Conservation (phyloP, 1,140 invertebrate genomes). For the Heliothis subflexa region DNA sequence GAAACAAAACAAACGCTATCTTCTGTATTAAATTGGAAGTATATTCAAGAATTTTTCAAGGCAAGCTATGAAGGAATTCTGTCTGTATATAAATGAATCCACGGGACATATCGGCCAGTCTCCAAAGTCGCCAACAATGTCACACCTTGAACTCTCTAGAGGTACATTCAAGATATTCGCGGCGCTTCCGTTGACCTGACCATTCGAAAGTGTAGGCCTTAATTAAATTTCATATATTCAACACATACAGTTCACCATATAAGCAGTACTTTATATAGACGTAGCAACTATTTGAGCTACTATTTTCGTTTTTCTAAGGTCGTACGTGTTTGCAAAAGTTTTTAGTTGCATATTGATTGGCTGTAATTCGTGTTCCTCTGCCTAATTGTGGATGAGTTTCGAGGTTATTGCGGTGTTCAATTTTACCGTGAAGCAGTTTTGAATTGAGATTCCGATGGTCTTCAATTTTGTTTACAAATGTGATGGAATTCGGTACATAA, state of each 20-base stretch:
- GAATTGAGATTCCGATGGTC: constrained; percentile 7
- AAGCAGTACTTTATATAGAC: background rate
- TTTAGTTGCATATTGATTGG: constrained; percentile 22
- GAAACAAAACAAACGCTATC: no score
- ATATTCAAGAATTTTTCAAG: no score
- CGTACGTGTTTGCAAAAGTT: background rate
- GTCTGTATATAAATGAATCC: background rate
- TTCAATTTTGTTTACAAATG: background rate
- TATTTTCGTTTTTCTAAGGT: constrained; percentile 6
- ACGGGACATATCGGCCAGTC: background rate
- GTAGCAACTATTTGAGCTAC: background rate
- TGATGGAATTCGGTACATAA: background rate
- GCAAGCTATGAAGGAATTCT: no score
- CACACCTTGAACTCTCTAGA: constrained; percentile 39
- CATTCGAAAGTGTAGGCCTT: constrained; percentile 22
- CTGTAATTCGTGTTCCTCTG: constrained; percentile 6
- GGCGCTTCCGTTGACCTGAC: constrained; percentile 26
- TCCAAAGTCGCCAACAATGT: constrained; percentile 19
- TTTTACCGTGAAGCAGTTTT: no score
- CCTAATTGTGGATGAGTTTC: constrained; percentile 21
- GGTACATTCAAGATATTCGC: constrained; percentile 12
- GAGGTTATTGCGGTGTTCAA: background rate
- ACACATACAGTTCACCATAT: constrained; percentile 21
- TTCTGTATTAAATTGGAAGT: no score
- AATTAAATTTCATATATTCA: constrained; percentile 41